Conservation (phyloP, 2,797 vertebrate genomes). For the Parauchenoglanis punctatus region DNA sequence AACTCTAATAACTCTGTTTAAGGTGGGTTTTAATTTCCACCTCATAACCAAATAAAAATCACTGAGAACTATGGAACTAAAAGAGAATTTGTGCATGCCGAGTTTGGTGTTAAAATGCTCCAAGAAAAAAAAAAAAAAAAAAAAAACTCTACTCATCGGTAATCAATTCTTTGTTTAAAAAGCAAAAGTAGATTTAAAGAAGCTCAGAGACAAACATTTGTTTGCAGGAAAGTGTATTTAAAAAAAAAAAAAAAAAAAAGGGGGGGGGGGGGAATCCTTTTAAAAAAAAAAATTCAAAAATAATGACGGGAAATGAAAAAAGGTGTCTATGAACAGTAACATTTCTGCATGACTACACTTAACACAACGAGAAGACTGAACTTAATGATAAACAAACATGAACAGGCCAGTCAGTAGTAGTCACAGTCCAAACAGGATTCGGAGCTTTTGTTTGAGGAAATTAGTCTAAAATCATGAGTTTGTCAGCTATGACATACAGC, state of each 20-base stretch:
- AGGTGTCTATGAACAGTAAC: slow-evolving; percentile 28
- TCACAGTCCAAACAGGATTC: slow-evolving; percentile 27
- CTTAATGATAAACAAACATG: slow-evolving; percentile 27
- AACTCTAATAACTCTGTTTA: background rate
- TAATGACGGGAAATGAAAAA: slow-evolving; percentile 35
- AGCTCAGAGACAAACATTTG: too few species aligned
- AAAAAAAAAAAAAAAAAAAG: too few species aligned
- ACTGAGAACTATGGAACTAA: background rate
- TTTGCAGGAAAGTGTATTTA: too few species aligned
- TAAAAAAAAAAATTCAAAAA: slow-evolving; percentile 46
- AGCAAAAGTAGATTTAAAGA: too few species aligned
- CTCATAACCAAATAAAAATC: background rate
- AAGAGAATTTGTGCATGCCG: background rate
- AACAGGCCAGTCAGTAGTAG: slow-evolving; percentile 56
- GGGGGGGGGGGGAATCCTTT: slow-evolving; percentile 1
- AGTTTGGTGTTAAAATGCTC: slow-evolving; percentile 7
- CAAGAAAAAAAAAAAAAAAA: too few species aligned
- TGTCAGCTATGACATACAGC: background rate
- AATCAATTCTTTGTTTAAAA: too few species aligned
- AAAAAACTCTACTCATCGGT: too few species aligned
- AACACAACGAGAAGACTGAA: slow-evolving; percentile 31
- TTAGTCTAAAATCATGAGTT: slow-evolving; percentile 7
- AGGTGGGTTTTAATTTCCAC: background rate
- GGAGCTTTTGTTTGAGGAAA: slow-evolving; percentile 22
- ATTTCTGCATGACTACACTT: slow-evolving; percentile 39